These are phyloP conservation scores for Thymelicus sylvestris DNA, from an alignment of 2,888 invertebrate species.

Conservation along the genomic window DNA sequence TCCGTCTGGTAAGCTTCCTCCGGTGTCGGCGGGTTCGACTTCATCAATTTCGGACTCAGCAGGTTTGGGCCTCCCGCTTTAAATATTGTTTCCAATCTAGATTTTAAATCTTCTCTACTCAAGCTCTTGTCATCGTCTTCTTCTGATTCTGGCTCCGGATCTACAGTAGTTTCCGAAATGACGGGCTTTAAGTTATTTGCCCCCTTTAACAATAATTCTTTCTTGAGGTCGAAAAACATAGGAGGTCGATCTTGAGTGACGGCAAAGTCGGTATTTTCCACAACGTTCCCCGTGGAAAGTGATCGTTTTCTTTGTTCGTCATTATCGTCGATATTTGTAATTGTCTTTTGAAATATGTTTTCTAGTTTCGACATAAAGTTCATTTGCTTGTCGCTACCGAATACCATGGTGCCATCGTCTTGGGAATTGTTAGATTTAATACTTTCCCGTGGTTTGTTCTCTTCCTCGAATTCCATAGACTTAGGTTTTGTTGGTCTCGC, in stretches of 20 bases:
- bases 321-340: conserved; percentile 54
- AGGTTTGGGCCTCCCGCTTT: conserved; percentile 66
- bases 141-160: conserved; percentile 44
- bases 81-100: conserved; percentile 73
- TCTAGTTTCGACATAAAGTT: conserved; percentile 76
- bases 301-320: conserved; percentile 67
- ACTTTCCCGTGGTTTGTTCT: conserved; percentile 49
- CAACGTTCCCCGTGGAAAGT: conserved; percentile 67
- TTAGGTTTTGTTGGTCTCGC: conserved; percentile 46
- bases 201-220: conserved; percentile 64
- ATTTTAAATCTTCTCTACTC: conserved; percentile 71
- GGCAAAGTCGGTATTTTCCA: conserved; percentile 55
- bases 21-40: conserved; percentile 70
- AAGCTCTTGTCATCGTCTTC: conserved; percentile 60
- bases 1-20: conserved; percentile 70
- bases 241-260: conserved; percentile 55
- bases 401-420: conserved; percentile 54
- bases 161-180: conserved; percentile 49
- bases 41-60: conserved; percentile 65
- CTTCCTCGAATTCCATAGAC: conserved; percentile 44
- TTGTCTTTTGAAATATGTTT: conserved; percentile 69
- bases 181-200: conserved; percentile 61
- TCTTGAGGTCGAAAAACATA: conserved; percentile 68
- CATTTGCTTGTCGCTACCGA: conserved; percentile 58
- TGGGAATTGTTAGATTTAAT: conserved; percentile 50